Conservation (phyloP, 2,888 invertebrate genomes). For the Diarsia mendica region DNA sequence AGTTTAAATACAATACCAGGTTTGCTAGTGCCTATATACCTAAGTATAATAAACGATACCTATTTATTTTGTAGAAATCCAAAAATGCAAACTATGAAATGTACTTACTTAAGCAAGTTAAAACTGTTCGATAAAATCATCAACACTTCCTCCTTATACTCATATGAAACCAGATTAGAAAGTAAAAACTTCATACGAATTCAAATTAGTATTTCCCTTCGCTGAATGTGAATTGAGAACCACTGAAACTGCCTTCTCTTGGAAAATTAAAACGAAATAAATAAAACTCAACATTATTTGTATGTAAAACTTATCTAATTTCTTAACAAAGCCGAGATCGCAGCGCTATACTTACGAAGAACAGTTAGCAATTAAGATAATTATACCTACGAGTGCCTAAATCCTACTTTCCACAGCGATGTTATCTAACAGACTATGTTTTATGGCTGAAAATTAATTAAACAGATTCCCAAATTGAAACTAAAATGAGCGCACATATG, state of each 20-base stretch:
- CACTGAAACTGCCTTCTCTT: background rate
- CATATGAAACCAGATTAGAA: constrained; percentile 11
- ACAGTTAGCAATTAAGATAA: constrained; percentile 71
- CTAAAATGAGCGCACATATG: constrained; percentile 70
- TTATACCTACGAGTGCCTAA: constrained; percentile 64
- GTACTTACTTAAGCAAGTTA: background rate
- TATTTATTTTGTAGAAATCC: background rate
- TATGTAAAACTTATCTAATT: constrained; percentile 62
- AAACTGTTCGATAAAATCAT: constrained; percentile 3
- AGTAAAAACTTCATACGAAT: background rate
- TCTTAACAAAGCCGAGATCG: constrained; percentile 67
- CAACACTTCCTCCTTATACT: constrained; percentile 13
- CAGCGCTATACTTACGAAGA: constrained; percentile 64
- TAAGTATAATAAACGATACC: background rate
- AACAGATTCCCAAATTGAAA: constrained; percentile 75
- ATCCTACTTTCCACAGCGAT: constrained; percentile 67
- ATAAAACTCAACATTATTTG: background rate
- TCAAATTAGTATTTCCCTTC: background rate
- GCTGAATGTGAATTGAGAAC: background rate
- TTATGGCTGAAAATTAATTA: constrained; percentile 81
- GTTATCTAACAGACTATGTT: constrained; percentile 67
- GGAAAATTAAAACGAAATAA: background rate
- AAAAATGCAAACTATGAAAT: background rate
- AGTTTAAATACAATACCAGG: background rate
- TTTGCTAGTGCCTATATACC: background rate